Evolutionary conservation across 2,113 vertebrate species (phyloP).

Genomic region (Thomomys bottae): DNA sequence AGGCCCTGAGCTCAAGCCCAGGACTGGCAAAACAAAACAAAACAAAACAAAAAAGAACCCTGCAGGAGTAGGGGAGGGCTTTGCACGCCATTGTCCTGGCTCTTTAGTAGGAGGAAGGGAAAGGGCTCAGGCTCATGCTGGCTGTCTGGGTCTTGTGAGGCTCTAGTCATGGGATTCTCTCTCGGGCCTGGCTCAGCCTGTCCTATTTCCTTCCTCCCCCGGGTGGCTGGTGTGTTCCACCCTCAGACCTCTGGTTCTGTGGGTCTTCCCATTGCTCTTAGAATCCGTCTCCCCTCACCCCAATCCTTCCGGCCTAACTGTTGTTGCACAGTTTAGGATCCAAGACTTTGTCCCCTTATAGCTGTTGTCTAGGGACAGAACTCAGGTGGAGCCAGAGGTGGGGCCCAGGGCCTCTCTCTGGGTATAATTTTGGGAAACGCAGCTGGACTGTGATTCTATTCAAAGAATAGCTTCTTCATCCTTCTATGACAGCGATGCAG

Average conservation of each 20-base stretch:
- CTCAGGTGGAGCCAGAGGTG: neutral
- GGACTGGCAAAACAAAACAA: no score
- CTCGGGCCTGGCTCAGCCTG: neutral
- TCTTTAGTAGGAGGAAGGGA: neutral
- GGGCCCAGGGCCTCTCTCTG: conserved; percentile 2
- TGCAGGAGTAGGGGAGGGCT: neutral
- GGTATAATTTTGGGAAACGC: conserved; percentile 68
- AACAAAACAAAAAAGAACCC: no score
- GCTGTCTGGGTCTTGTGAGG: neutral
- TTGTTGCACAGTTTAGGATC: conserved; percentile 51
- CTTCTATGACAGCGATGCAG: neutral
- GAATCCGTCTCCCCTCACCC: conserved; percentile 28
- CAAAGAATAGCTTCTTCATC: conserved; percentile 1
- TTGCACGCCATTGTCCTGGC: neutral
- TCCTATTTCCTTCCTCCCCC: rapidly evolving
- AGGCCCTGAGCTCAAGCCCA: no score
- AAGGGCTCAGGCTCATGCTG: neutral
- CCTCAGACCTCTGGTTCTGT: conserved; percentile 56
- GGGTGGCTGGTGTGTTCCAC: neutral
- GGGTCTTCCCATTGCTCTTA: conserved; percentile 57
- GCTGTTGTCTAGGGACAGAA: conserved; percentile 53
- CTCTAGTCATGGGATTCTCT: neutral
- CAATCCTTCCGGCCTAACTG: conserved; percentile 57
- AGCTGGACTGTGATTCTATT: conserved; percentile 36
- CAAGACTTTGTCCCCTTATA: conserved; percentile 56